Conservation (phyloP, 2,888 invertebrate genomes). For the Lacanobia oleracea region DNA sequence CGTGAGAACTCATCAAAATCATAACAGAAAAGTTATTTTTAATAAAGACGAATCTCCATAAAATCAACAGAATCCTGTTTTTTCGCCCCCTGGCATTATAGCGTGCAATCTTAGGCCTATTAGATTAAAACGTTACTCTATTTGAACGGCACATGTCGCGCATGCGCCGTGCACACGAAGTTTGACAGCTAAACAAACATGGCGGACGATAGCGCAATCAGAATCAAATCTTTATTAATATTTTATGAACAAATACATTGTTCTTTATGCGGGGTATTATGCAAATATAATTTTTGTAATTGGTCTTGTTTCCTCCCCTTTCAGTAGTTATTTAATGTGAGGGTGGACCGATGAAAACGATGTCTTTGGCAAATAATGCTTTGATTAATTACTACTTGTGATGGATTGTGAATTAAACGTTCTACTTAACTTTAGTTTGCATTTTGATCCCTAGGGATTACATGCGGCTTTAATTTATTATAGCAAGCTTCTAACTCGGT, state of each 20-base stretch:
- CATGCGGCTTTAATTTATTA: conserved; percentile 11
- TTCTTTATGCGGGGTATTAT: conserved; percentile 78
- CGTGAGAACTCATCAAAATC: conserved; percentile 69
- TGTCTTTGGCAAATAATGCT: conserved; percentile 72
- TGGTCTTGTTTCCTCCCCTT: conserved; percentile 79
- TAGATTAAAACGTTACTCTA: conserved; percentile 82
- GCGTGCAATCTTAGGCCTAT: conserved; percentile 74
- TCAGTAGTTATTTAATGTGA: conserved; percentile 74
- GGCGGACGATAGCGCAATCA: conserved; percentile 84
- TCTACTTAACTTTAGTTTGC: conserved; percentile 24
- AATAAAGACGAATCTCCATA: conserved; percentile 73
- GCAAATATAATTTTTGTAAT: conserved; percentile 88
- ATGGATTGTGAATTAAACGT: conserved; percentile 24
- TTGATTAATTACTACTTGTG: conserved; percentile 59
- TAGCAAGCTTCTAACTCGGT: background rate
- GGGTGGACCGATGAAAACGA: conserved; percentile 74
- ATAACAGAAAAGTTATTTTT: conserved; percentile 71
- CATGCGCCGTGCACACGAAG: conserved; percentile 76
- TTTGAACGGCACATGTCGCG: conserved; percentile 80
- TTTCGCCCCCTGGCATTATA: conserved; percentile 73
- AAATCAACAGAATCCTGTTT: conserved; percentile 69
- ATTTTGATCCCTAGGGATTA: conserved; percentile 18
- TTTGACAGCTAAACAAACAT: conserved; percentile 89
- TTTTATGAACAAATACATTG: conserved; percentile 84
- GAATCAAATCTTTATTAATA: conserved; percentile 85